A percentile compares a stretch with the other conserved stretches of the same genome.
Conservation (phyloP, 2,888 invertebrate genomes). For the Pecten maximus region DNA sequence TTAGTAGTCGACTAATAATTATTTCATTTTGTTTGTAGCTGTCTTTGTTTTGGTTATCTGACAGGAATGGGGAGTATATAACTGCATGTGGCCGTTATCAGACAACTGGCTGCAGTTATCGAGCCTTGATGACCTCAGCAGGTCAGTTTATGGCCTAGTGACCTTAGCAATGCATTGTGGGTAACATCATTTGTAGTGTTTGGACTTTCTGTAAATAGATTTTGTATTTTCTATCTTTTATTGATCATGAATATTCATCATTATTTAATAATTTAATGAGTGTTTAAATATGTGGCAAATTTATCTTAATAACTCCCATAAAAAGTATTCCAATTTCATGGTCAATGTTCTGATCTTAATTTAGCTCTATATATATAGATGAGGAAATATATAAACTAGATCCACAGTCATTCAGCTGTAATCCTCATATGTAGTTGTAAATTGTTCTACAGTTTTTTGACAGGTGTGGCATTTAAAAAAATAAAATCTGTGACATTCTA, state of each 20-base stretch:
- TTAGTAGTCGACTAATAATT: neutral
- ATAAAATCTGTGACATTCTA: no score
- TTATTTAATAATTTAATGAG: neutral
- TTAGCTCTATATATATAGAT: neutral
- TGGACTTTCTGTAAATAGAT: neutral
- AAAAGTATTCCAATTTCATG: neutral
- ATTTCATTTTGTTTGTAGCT: neutral
- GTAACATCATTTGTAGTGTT: neutral
- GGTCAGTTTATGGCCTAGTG: neutral
- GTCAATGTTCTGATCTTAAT: neutral
- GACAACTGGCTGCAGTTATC: neutral
- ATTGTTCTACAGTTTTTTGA: no score
- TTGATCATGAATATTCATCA: constrained; percentile 4
- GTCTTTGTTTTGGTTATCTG: neutral
- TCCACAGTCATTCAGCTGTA: no score
- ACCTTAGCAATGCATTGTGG: constrained; percentile 4
- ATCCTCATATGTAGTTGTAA: no score
- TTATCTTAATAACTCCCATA: neutral
- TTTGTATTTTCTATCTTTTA: neutral
- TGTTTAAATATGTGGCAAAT: neutral
- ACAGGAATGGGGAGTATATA: neutral
- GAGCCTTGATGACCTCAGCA: neutral
- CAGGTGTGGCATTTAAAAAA: no score
- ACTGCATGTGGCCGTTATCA: neutral
- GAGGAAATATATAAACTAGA: neutral